Conservation (phyloP, 2,797 vertebrate genomes). For the Okamejei kenojei region DNA sequence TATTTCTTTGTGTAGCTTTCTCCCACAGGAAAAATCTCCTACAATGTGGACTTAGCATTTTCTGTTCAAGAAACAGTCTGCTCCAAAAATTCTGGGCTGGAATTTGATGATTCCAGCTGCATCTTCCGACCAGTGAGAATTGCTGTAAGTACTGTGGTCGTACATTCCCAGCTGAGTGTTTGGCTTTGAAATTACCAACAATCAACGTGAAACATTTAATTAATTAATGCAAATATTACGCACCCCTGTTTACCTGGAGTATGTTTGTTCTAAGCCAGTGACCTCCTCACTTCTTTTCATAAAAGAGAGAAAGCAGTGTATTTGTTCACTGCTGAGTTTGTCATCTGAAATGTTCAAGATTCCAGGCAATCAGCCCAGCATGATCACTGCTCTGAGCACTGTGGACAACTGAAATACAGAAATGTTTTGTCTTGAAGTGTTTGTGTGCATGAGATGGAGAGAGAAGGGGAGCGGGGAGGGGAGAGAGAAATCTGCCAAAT, state of each 20-base stretch:
- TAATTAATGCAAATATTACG: background rate
- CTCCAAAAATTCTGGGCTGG: constrained; percentile 33
- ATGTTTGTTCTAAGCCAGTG: background rate
- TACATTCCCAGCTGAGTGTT: background rate
- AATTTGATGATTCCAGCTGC: constrained; percentile 20
- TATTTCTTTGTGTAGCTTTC: constrained; percentile 1
- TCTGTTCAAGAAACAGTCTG: constrained; percentile 21
- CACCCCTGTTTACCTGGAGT: background rate
- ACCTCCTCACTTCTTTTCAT: background rate
- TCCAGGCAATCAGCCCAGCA: background rate
- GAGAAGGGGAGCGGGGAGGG: too few relatives aligned
- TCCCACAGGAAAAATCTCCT: constrained; percentile 26
- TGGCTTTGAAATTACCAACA: background rate
- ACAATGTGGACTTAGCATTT: constrained; percentile 27
- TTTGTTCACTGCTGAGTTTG: background rate
- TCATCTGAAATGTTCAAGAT: background rate
- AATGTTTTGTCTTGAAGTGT: background rate
- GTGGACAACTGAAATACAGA: background rate
- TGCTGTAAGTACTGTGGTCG: constrained; percentile 2
- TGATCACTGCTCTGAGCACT: background rate
- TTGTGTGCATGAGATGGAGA: too few relatives aligned
- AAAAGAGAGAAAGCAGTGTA: background rate
- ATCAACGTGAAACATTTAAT: background rate
- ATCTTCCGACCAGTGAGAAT: background rate
- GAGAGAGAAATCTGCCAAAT: too few relatives aligned